These are phyloP conservation scores for Phyto melanocephala DNA, from an alignment of 2,888 invertebrate species.

Conservation along the genomic window DNA sequence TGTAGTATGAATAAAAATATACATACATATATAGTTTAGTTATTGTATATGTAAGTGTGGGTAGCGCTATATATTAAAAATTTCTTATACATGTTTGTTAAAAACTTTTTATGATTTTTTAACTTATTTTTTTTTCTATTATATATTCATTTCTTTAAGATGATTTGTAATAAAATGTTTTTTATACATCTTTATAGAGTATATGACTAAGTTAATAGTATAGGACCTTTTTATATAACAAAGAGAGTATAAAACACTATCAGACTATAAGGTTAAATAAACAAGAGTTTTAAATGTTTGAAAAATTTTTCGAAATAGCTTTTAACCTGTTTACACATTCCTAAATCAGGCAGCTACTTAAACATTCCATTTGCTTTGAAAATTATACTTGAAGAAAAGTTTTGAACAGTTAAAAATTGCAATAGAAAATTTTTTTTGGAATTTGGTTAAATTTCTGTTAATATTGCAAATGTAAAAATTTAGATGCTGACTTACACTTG, in stretches of 20 bases:
- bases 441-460: too few species aligned
- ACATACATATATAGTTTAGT: constrained; percentile 43
- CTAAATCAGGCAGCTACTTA: background rate
- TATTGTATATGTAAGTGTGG: constrained; percentile 48
- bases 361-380: background rate
- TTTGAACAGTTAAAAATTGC: too few species aligned
- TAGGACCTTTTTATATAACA: constrained; percentile 50
- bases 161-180: constrained; percentile 52
- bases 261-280: constrained; percentile 32
- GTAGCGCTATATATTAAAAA: constrained; percentile 24
- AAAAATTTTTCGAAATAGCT: background rate
- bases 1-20: constrained; percentile 22
- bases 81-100: constrained; percentile 33
- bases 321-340: background rate
- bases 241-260: constrained; percentile 36
- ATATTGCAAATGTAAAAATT: too few species aligned
- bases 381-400: too few species aligned
- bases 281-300: constrained; percentile 15
- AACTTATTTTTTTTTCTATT: background rate
- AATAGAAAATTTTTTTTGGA: too few species aligned
- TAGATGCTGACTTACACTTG: too few species aligned
- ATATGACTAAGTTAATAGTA: constrained; percentile 36
- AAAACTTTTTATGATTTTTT: constrained; percentile 7
- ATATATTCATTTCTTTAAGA: background rate
- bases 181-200: constrained; percentile 21